Evolutionary conservation across 1,140 invertebrate species (phyloP), one percentile per base, ranked within the genome.

Genomic region (Mesaphorura yosii): DNA sequence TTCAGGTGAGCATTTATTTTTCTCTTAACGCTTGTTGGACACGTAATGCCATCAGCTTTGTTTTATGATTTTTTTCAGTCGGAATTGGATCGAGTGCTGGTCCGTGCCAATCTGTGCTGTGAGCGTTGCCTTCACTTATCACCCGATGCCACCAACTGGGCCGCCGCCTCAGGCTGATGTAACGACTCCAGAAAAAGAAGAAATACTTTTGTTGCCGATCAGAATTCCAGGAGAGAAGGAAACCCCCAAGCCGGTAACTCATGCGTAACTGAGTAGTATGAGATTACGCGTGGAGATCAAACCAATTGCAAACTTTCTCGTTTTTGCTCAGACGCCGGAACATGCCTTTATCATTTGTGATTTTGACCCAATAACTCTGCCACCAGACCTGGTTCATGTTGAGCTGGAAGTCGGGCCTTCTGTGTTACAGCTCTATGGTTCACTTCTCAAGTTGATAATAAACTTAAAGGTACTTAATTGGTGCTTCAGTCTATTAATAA

Each of bases 51-150:
- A 14, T 28, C 22, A 28, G 19, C 28, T 29, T 25, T 22, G 19
- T 37, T 48, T 50, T 58, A 46, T 58, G 26, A 28, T 57, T 59
- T 51, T 29, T 64, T 65, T 22, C 52, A 80, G 77, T 65, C 73
- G 77, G 62, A 88, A 89, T 2, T 97, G 93, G 93, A 78, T 94
- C 1, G 89, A 94, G 66, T 95, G 91, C 67, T 94, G 90, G 90
- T 84, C 83, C 14, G 89, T 94, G 3, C 88, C 89, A 0, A 93
- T 94, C 52, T 83, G 92, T 20, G 87, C 88, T 3, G 72, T 96
- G 15, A 89, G 84, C 63, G 88, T 96, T 20, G 78, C 80, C 53
- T 96, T 93, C 68, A 81, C 78, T 1, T 96, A 93, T 68, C 90
- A 95, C 69, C 89, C 91, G 0, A 82, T 86, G 65, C 87, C 88